phyloP scores from a whole-genome alignment of 2,113 vertebrate species.

The Pagrus major region DNA sequence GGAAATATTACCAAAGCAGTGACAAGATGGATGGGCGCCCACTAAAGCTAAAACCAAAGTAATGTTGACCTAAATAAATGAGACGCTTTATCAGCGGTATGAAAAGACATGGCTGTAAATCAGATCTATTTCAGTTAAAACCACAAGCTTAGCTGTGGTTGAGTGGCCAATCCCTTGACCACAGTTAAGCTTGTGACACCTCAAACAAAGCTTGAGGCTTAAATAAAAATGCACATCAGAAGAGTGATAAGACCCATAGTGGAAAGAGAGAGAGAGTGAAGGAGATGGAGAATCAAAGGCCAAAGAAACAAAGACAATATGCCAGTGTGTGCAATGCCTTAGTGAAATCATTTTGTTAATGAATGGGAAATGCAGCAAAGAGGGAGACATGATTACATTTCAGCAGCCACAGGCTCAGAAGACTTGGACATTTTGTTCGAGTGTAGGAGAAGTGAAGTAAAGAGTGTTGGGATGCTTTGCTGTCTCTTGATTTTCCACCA shows the following conservation, averaged over 20 bases:
- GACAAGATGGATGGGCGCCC: not conserved
- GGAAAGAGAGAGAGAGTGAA: not conserved
- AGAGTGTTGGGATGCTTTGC: not conserved
- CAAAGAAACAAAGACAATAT: not conserved
- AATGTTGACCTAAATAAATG: not conserved
- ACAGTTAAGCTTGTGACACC: not conserved
- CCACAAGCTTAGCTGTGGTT: slow-evolving; percentile 2
- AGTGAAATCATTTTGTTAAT: not conserved
- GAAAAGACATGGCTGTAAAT: not conserved
- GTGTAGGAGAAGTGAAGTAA: not conserved
- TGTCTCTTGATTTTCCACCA: not conserved
- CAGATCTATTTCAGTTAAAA: slow-evolving; percentile 8
- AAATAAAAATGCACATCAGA: not conserved
- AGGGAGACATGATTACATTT: not conserved
- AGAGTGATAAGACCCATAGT: not conserved
- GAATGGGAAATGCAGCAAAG: not conserved
- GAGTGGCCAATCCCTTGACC: slow-evolving; percentile 7
- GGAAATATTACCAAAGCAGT: not conserved
- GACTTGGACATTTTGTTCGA: not conserved
- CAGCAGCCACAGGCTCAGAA: not conserved
- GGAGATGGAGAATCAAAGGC: not conserved
- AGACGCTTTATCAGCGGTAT: not conserved
- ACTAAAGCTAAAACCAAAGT: not conserved
- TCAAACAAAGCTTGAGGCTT: slow-evolving; percentile 1
- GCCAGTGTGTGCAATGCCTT: not conserved